Evolutionary conservation across 2,888 invertebrate genomes (phyloP).

Genomic region (Dolichomitus sp.): DNA sequence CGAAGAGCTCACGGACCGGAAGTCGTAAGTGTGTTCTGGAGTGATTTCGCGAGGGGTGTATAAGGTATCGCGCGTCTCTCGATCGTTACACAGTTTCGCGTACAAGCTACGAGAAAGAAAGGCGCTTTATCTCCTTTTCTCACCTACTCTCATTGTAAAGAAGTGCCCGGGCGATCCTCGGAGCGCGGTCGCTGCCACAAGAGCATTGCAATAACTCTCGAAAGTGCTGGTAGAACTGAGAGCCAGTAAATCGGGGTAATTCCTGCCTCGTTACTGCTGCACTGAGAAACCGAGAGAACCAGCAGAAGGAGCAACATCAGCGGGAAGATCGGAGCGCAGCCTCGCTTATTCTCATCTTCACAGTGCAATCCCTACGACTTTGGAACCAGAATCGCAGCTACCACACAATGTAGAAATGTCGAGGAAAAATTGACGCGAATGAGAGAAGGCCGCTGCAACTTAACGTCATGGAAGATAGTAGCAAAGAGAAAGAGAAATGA

Average conservation of each 20-base stretch:
- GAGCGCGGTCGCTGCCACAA: slow-evolving; percentile 20
- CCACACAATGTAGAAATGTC: slow-evolving; percentile 4
- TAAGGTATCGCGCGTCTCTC: slow-evolving; percentile 18
- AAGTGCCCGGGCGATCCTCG: slow-evolving; percentile 27
- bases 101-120: slow-evolving; percentile 33
- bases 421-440: slow-evolving; percentile 15
- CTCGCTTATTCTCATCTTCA: slow-evolving; percentile 25
- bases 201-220: slow-evolving; percentile 33
- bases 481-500: too few species aligned
- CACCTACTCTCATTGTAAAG: slow-evolving; percentile 20
- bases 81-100: slow-evolving; percentile 44
- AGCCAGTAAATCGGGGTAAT: slow-evolving; percentile 54
- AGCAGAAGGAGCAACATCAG: neutral
- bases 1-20: slow-evolving; percentile 37
- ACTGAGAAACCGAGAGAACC: slow-evolving; percentile 36
- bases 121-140: slow-evolving; percentile 18
- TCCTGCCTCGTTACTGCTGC: slow-evolving; percentile 51
- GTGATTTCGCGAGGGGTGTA: slow-evolving; percentile 39
- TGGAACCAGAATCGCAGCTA: slow-evolving; percentile 14
- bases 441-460: neutral
- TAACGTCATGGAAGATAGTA: neutral
- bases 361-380: neutral
- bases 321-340: neutral
- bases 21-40: slow-evolving; percentile 30
- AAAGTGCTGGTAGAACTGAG: slow-evolving; percentile 36